A percentile compares a stretch with the other conserved stretches of the same genome.
Evolutionary conservation across 2,797 vertebrate species (phyloP).

Genomic region (Hipposideros larvatus): DNA sequence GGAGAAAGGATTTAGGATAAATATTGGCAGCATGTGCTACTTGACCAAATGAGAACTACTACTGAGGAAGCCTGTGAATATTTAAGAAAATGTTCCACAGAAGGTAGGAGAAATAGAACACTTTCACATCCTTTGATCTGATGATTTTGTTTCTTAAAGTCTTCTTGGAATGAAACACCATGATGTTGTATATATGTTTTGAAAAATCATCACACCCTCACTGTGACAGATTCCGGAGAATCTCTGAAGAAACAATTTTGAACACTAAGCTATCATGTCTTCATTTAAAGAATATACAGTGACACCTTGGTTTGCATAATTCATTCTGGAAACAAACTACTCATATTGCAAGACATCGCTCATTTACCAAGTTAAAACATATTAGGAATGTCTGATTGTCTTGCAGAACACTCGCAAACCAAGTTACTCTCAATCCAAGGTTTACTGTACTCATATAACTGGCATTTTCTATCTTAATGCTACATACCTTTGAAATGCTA

Average conservation of each 20-base stretch:
- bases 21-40: neutral
- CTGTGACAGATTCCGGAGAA: neutral
- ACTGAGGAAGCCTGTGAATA: neutral
- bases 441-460: neutral
- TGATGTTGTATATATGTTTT: neutral
- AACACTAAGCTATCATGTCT: neutral
- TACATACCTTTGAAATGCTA: neutral
- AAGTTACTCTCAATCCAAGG: no score
- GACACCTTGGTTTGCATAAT: no score
- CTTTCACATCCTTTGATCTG: neutral
- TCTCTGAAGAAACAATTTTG: neutral
- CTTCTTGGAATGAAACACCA: constrained; percentile 29
- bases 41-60: neutral
- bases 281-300: neutral
- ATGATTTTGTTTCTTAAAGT: constrained; percentile 28
- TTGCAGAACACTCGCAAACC: no score
- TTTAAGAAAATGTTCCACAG: neutral
- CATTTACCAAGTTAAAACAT: no score
- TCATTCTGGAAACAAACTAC: no score
- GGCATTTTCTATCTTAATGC: neutral
- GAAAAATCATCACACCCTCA: neutral
- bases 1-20: neutral
- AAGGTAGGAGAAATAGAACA: neutral
- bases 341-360: no score
- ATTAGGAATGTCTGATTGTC: no score